Conservation (phyloP, 1,140 invertebrate genomes). For the Cecropterus lyciades region DNA sequence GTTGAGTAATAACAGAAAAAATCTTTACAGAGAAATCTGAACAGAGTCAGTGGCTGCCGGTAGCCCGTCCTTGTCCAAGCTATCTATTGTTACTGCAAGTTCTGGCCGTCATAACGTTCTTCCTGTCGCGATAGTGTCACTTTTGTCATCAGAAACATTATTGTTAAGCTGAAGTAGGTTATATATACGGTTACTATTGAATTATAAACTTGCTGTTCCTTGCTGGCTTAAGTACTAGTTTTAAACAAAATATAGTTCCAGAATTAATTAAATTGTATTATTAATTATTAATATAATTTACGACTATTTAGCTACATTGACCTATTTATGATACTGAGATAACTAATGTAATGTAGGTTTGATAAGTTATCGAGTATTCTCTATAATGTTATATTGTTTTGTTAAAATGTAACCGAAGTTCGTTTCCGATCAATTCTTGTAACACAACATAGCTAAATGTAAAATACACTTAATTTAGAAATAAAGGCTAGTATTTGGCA, state of each 20-base stretch:
- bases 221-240: too few relatives aligned
- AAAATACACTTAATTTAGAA: too few relatives aligned
- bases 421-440: too few relatives aligned
- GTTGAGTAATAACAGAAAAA: background rate
- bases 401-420: too few relatives aligned
- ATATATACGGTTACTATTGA: too few relatives aligned
- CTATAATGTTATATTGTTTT: background rate
- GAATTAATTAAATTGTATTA: background rate
- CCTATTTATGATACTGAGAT: background rate
- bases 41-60: background rate
- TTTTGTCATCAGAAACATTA: slow-evolving; percentile 11
- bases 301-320: slow-evolving; percentile 5
- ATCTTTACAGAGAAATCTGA: background rate
- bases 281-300: background rate
- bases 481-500: background rate
- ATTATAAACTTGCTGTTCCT: too few relatives aligned
- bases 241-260: too few relatives aligned
- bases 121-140: slow-evolving; percentile 5
- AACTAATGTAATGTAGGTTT: background rate
- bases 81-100: background rate
- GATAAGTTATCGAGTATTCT: slow-evolving; percentile 3
- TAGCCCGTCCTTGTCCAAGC: slow-evolving; percentile 1
- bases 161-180: background rate
- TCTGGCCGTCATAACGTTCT: background rate
- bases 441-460: too few relatives aligned